Evolutionary conservation across 2,113 vertebrate genomes (phyloP).

Genomic region (Natator depressus): DNA sequence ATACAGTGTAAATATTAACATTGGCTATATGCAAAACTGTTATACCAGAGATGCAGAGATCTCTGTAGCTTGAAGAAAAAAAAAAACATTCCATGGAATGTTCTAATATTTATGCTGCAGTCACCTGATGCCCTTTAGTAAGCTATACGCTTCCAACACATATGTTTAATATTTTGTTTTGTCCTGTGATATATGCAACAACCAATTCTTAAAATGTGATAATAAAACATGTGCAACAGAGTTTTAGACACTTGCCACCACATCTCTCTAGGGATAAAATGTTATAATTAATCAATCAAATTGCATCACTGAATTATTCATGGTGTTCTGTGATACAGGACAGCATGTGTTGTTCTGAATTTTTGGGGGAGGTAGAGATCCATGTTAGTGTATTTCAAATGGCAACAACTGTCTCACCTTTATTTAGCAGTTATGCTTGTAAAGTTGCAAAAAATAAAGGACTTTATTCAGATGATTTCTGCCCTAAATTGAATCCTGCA

Average conservation of each 20-base stretch:
- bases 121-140: background rate
- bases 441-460: constrained; percentile 58
- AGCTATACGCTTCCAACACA: background rate
- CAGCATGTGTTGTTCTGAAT: background rate
- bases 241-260: background rate
- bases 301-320: background rate
- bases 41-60: background rate
- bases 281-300: background rate
- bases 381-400: background rate
- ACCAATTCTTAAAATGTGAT: background rate
- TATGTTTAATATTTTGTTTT: background rate
- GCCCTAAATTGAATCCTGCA: background rate
- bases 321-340: background rate
- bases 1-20: background rate
- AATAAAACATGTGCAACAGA: background rate
- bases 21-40: background rate
- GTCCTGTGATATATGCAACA: no score
- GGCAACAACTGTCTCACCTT: background rate
- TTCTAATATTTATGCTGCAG: background rate
- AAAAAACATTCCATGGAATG: rapidly evolving
- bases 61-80: background rate
- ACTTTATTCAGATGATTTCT: constrained; percentile 61
- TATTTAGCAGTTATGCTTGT: background rate
- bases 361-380: background rate
- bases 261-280: background rate